phyloP scores from a whole-genome alignment of 1,140 invertebrate species.

The Pinna nobilis region DNA sequence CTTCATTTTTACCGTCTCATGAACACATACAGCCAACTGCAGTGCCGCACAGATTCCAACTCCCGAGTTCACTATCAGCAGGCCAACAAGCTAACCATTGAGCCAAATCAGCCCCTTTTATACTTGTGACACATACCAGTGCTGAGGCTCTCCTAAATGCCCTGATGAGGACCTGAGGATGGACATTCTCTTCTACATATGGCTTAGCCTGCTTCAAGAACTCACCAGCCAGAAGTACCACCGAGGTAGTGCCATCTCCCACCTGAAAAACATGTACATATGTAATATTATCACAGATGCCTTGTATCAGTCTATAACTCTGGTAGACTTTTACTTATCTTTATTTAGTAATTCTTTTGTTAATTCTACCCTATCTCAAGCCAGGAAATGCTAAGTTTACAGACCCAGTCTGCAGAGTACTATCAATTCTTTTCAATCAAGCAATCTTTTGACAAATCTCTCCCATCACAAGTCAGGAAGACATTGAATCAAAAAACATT shows the following conservation, averaged over 20 bases:
- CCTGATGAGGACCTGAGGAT: conserved; percentile 93
- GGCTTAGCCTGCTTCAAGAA: conserved; percentile 96
- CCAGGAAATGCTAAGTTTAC: no score
- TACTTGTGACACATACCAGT: conserved; percentile 77
- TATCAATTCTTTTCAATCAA: no score
- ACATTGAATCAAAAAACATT: no score
- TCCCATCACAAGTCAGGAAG: no score
- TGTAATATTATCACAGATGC: background rate
- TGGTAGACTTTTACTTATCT: no score
- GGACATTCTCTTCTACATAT: conserved; percentile 97
- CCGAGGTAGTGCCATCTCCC: conserved; percentile 98
- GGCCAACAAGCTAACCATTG: background rate
- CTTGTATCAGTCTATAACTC: background rate
- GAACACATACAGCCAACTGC: no score
- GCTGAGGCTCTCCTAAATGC: conserved; percentile 88
- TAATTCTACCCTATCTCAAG: no score
- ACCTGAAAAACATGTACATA: conserved; percentile 79
- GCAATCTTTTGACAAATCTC: no score
- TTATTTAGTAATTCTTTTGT: no score
- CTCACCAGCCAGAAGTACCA: conserved; percentile 96
- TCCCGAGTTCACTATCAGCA: background rate
- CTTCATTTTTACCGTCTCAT: no score
- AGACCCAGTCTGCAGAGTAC: no score
- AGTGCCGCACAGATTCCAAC: conserved; percentile 6
- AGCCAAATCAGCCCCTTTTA: background rate